These are phyloP conservation scores for Aphelocoma californica DNA, from an alignment of 2,797 vertebrate species.

Conservation along the genomic window DNA sequence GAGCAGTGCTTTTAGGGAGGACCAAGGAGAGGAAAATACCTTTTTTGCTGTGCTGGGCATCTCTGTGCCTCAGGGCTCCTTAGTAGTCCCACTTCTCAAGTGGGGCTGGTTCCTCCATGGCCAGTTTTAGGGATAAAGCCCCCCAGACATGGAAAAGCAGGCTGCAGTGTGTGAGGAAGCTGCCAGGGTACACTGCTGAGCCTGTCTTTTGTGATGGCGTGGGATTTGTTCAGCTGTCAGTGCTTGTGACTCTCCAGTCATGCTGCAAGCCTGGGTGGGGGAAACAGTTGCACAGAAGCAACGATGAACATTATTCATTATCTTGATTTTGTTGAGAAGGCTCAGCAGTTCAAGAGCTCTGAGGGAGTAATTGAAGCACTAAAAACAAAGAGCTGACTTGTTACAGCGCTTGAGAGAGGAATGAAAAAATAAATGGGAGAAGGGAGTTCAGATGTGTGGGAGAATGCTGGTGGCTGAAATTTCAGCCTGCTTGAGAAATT, in stretches of 20 bases:
- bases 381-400: conserved; percentile 44
- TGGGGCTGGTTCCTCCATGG: background rate
- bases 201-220: background rate
- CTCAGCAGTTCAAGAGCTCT: conserved; percentile 17
- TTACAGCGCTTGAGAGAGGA: background rate
- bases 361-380: conserved; percentile 44
- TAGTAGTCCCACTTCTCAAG: background rate
- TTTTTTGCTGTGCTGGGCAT: background rate
- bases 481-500: background rate
- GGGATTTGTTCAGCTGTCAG: conserved; percentile 36
- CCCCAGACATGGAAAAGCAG: background rate
- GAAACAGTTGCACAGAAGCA: background rate
- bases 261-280: background rate
- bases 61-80: background rate
- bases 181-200: background rate
- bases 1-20: background rate
- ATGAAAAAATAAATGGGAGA: conserved; percentile 19
- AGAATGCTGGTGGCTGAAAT: background rate
- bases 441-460: conserved; percentile 43
- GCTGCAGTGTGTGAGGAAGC: background rate
- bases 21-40: background rate
- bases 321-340: conserved; percentile 54
- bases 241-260: background rate
- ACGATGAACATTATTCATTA: conserved; percentile 28
- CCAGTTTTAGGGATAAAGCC: background rate